Base-by-base conservation (phyloP, 2,113 vertebrate genomes). In the Aplodontia rufa region DNA sequence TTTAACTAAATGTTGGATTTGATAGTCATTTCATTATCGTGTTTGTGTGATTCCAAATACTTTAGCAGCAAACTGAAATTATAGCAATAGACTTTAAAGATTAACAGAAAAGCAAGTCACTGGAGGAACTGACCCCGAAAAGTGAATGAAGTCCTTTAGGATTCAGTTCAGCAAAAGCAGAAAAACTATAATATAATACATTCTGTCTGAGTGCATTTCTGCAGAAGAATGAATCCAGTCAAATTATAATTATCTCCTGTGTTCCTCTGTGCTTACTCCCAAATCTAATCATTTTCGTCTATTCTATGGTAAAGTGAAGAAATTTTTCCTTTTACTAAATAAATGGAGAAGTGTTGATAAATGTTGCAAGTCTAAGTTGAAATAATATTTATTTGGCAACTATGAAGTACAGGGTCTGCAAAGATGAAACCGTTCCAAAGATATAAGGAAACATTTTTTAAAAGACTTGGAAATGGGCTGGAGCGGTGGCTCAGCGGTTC, bases 41-140 rank as follows among this genome's bases (percentile, higher is more conserved):
- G 30, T 51, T 47, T 68, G 20, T 64, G 7, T 64, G 2, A 13
- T 87, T 53, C n/a, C 40, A 87, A 71, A 84, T 87, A 79, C 6
- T 11, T 68, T 74, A 19, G 28, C 22, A 81, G 16, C 3, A 82
- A 91, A 8, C 47, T 82, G 68, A 88, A 96, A 74, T 85, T 40
- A 83, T 62, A 81, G 55, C 64, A 76, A 84, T 45, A 86, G 20
- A 79, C 19, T 83, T 83, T 79, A 51, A 91, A 83, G 30, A 92
- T 66, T 95, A 89, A 64, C 79, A 62, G 62, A 64, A 96, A 96
- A 85, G 20, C 40, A 97, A 97, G 90, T 92, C 62, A 94, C 84
- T 81, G 91, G 87, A 90, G 13, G 87, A 97, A 97, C 53, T 1
- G 40, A 4, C 64, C 19, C n/a, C 95, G 8, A 97, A 97, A 97